Conservation (phyloP, 2,888 invertebrate species). For the Sphinx pinastri region DNA sequence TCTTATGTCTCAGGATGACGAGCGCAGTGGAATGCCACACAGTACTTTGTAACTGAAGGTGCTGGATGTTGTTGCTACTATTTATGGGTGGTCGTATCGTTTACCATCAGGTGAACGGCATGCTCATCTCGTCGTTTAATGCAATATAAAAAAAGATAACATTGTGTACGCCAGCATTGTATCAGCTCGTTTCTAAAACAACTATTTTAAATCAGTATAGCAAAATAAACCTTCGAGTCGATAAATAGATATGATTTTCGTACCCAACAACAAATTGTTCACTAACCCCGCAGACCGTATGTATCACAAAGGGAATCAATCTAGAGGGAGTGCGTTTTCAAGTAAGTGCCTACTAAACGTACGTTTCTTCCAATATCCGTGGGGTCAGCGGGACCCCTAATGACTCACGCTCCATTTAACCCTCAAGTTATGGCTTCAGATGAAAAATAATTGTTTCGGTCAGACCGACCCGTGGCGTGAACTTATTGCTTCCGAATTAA, state of each 20-base stretch:
- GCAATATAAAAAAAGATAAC: too few species aligned
- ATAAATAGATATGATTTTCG: neutral
- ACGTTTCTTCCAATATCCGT: constrained; percentile 51
- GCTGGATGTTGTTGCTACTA: too few species aligned
- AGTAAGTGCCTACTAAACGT: constrained; percentile 36
- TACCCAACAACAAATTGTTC: neutral
- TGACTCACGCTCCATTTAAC: constrained; percentile 60
- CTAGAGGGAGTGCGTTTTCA: constrained; percentile 34
- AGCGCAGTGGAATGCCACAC: too few species aligned
- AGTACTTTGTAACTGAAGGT: too few species aligned
- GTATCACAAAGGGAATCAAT: constrained; percentile 32
- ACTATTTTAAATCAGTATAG: too few species aligned
- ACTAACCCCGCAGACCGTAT: constrained; percentile 24
- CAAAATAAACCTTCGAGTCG: too few species aligned
- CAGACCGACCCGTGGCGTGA: constrained; percentile 7
- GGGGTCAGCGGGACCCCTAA: constrained; percentile 49
- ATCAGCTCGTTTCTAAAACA: too few species aligned
- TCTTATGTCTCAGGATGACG: too few species aligned
- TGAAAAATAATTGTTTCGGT: constrained; percentile 56
- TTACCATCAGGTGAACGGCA: too few species aligned
- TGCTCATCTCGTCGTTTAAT: too few species aligned
- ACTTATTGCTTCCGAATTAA: constrained; percentile 24
- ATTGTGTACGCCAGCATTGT: too few species aligned
- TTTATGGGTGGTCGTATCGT: too few species aligned
- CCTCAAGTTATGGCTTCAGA: constrained; percentile 49